A percentile compares a stretch with the other conserved stretches of the same genome.
Conservation (phyloP, 2,113 vertebrate genomes). For the Vanacampus margaritifer region DNA sequence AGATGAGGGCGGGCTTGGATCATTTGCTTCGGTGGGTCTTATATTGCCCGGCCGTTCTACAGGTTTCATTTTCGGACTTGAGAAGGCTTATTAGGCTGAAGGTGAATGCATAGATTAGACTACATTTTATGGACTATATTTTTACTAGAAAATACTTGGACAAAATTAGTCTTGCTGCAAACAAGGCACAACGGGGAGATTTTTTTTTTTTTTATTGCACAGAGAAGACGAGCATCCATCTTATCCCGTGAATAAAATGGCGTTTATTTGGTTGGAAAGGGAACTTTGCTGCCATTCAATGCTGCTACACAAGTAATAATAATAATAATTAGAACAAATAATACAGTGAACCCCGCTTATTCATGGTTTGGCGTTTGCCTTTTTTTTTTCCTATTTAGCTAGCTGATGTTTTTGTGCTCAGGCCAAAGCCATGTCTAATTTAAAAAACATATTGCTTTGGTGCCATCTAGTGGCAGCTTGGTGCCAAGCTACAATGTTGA, state of each 20-base stretch:
- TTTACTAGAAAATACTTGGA: slow-evolving; percentile 30
- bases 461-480: background rate
- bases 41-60: background rate
- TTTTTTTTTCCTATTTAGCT: background rate
- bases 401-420: background rate
- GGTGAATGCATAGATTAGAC: slow-evolving; percentile 86
- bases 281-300: background rate
- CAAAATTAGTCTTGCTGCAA: background rate
- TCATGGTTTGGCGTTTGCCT: background rate
- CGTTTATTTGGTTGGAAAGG: background rate
- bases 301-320: background rate
- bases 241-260: background rate
- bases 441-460: background rate
- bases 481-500: background rate
- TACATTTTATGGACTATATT: background rate
- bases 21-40: background rate
- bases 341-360: background rate
- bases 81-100: slow-evolving; percentile 87
- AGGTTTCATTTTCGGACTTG: background rate
- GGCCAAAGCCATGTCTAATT: background rate
- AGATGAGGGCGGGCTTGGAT: background rate
- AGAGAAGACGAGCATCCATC: background rate
- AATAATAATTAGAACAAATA: background rate
- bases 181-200: slow-evolving; percentile 60
- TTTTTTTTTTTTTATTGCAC: slow-evolving; percentile 28